Evolutionary conservation across 2,113 vertebrate genomes (phyloP).

Genomic region (Paedocypris sp.): DNA sequence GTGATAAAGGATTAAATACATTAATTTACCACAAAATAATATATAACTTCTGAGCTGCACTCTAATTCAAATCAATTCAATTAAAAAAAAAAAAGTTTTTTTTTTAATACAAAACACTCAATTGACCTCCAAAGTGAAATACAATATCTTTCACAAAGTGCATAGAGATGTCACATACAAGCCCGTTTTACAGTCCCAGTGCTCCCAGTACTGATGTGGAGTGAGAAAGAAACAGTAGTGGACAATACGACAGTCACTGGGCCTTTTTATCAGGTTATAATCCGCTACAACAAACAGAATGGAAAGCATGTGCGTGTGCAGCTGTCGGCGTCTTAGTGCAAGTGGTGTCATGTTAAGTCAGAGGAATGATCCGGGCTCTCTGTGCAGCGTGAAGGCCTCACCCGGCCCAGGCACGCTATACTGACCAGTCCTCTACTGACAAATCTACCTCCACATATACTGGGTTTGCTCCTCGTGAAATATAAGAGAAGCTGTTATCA

Average conservation of each 20-base stretch:
- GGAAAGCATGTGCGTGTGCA: constrained; percentile 62
- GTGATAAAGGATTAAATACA: no score
- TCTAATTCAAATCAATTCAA: no score
- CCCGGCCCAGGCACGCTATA: constrained; percentile 56
- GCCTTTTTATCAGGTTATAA: constrained; percentile 61
- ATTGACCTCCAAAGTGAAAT: no score
- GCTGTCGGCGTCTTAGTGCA: constrained; percentile 67
- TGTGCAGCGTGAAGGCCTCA: constrained; percentile 49
- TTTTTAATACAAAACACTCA: no score
- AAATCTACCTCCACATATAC: background rate
- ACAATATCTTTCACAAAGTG: no score
- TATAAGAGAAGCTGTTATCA: no score
- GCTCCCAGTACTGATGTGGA: constrained; percentile 44
- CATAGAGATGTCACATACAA: no score
- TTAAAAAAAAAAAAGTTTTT: no score
- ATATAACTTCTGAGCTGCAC: no score
- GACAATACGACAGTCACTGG: constrained; percentile 53
- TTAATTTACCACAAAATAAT: no score
- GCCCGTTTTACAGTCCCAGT: constrained; percentile 43
- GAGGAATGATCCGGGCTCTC: constrained; percentile 58
- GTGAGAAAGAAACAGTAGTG: constrained; percentile 52
- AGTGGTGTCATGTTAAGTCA: constrained; percentile 72
- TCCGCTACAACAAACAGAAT: constrained; percentile 72
- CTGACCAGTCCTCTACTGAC: no score
- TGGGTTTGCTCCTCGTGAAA: no score